phyloP scores from a whole-genome alignment of 2,888 invertebrate species.

The Anthophora plumipes region DNA sequence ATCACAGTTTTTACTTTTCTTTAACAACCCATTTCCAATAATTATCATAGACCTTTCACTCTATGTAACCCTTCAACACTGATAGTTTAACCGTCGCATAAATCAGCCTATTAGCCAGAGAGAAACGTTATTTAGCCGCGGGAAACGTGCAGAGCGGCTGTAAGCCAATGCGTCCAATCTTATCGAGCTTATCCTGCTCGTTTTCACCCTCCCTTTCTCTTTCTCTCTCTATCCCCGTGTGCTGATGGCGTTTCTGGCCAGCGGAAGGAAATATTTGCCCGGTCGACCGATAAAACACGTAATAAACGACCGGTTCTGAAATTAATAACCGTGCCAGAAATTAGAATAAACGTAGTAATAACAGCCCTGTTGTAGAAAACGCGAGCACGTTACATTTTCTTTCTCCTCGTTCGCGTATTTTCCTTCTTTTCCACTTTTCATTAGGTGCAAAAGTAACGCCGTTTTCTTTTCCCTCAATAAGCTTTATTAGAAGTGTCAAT shows the following conservation, averaged over 20 bases:
- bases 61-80: too few species aligned
- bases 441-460: too few species aligned
- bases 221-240: background rate
- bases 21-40: too few species aligned
- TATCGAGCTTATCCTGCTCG: slow-evolving; percentile 28
- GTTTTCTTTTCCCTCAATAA: too few species aligned
- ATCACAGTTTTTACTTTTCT: too few species aligned
- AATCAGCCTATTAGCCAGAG: slow-evolving; percentile 19
- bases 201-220: background rate
- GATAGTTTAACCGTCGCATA: slow-evolving; percentile 13
- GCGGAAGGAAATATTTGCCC: slow-evolving; percentile 55
- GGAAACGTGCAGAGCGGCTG: background rate
- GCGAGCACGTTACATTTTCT: slow-evolving; percentile 8
- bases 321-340: slow-evolving; percentile 46
- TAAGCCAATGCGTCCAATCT: slow-evolving; percentile 16
- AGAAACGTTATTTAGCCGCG: background rate
- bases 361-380: background rate
- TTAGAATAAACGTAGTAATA: slow-evolving; percentile 46
- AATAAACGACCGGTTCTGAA: slow-evolving; percentile 14
- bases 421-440: too few species aligned
- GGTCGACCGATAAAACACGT: slow-evolving; percentile 47
- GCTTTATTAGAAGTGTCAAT: too few species aligned
- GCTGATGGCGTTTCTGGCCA: too few species aligned
- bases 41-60: too few species aligned
- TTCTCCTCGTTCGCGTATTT: background rate